phyloP scores from a whole-genome alignment of 2,797 vertebrate genomes.

The Pseudochirops corinnae region DNA sequence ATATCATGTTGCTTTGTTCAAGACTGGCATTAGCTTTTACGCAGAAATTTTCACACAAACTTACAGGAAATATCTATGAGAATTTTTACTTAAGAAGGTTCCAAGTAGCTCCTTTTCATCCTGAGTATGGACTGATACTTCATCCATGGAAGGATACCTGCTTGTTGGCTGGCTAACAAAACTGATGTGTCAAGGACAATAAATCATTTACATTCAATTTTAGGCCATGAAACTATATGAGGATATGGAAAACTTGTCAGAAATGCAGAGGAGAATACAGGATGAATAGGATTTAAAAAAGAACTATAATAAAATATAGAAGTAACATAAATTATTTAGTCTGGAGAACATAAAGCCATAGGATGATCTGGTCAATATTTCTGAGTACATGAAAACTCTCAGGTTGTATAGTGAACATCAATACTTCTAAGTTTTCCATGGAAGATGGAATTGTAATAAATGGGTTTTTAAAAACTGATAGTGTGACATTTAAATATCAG shows the following conservation, averaged over 20 bases:
- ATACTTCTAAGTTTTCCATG: background rate
- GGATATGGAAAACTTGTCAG: background rate
- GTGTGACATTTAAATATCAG: background rate
- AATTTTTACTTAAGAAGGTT: background rate
- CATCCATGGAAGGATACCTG: conserved; percentile 5
- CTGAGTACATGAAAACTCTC: background rate
- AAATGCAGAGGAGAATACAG: conserved; percentile 9
- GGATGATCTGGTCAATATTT: background rate
- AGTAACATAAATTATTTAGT: background rate
- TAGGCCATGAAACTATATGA: background rate
- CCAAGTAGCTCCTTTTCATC: background rate
- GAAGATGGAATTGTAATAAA: background rate
- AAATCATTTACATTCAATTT: conserved; percentile 23
- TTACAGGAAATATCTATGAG: background rate
- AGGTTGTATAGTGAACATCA: background rate
- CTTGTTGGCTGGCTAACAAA: background rate
- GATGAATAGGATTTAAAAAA: background rate
- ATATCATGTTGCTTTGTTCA: background rate
- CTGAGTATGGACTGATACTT: background rate
- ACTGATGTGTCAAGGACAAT: conserved; percentile 1
- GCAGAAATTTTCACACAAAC: background rate
- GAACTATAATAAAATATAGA: background rate
- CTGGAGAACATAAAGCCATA: background rate
- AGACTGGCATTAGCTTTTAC: background rate
- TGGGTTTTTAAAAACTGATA: background rate